These are phyloP conservation scores for Araneus ventricosus DNA, from an alignment of 1,140 invertebrate species.

Conservation along the genomic window DNA sequence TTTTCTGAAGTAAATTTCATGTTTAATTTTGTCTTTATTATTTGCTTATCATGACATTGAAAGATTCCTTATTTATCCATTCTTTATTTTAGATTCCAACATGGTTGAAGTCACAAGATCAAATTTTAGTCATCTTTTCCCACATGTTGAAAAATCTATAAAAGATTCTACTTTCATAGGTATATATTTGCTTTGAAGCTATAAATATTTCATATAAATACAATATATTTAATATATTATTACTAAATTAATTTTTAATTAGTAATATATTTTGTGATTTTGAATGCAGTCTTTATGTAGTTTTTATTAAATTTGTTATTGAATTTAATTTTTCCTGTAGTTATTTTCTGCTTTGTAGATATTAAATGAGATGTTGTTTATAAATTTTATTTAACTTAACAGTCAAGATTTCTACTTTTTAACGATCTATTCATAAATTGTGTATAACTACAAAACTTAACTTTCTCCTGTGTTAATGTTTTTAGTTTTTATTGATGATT, in stretches of 20 bases:
- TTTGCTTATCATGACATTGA: no score
- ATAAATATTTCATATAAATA: not conserved
- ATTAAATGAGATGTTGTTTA: constrained; percentile 9
- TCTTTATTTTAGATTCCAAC: not conserved
- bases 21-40: no score
- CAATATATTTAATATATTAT: no score
- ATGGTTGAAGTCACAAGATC: constrained; percentile 77
- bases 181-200: not conserved
- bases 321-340: no score
- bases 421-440: no score
- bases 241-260: no score
- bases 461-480: no score
- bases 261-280: not conserved
- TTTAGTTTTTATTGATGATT: no score
- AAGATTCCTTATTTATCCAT: no score
- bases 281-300: not conserved
- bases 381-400: not conserved
- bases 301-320: not conserved
- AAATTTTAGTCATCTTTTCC: constrained; percentile 77
- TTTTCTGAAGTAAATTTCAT: no score
- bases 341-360: not conserved
- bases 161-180: constrained; percentile 77
- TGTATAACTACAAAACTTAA: no score
- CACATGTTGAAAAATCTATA: constrained; percentile 74
- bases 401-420: no score